Evolutionary conservation across 2,797 vertebrate genomes (phyloP).

Genomic region (Acanthis flammea): DNA sequence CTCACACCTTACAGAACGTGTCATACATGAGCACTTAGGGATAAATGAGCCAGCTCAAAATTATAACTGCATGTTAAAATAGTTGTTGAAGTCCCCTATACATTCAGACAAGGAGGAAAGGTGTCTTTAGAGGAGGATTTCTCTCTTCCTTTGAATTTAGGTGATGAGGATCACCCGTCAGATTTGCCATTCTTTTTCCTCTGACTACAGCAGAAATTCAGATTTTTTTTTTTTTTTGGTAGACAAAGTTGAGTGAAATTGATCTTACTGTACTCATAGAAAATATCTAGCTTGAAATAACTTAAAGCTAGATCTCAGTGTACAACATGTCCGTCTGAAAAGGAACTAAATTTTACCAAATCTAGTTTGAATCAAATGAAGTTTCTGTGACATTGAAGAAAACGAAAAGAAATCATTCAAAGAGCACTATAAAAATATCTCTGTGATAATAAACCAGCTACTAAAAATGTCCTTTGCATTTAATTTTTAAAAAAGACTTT

Average conservation of each 20-base stretch:
- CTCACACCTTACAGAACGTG: neutral
- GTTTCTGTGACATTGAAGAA: conserved; percentile 24
- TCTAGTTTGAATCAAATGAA: neutral
- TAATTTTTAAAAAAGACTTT: conserved; percentile 35
- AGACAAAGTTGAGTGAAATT: neutral
- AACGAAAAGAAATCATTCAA: neutral
- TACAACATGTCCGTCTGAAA: neutral
- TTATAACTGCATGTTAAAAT: neutral
- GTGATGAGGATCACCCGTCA: neutral
- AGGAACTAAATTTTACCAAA: neutral
- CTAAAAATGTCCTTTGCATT: conserved; percentile 51
- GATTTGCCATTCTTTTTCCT: neutral
- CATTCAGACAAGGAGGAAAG: neutral
- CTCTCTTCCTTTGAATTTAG: neutral
- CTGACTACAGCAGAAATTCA: neutral
- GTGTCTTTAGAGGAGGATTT: neutral
- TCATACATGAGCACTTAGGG: neutral
- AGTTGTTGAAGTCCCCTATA: neutral
- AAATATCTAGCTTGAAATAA: neutral
- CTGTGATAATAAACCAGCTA: conserved; percentile 32
- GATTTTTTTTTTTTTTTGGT: neutral
- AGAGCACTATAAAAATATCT: neutral
- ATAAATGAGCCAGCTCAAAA: neutral
- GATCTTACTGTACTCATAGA: neutral
- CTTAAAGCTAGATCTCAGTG: neutral